These are phyloP conservation scores for Macroramphosus scolopax DNA, from an alignment of 2,797 vertebrate genomes.

Conservation along the genomic window DNA sequence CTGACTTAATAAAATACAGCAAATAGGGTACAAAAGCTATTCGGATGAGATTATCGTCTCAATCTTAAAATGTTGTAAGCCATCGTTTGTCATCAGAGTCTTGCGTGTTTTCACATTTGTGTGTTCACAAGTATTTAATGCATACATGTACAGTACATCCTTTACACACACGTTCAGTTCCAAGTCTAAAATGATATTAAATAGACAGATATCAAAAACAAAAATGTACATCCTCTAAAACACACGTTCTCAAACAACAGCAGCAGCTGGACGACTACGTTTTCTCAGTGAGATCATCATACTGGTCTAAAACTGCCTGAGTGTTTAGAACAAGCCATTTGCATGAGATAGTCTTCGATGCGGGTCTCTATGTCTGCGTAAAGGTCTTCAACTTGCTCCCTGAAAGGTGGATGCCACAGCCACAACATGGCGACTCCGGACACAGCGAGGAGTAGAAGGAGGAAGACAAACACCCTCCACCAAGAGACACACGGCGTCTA, in stretches of 20 bases:
- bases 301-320: constrained; percentile 74
- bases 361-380: constrained; percentile 64
- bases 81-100: no score
- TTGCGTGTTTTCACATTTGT: constrained; percentile 11
- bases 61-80: no score
- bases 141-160: constrained; percentile 15
- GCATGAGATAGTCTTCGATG: constrained; percentile 71
- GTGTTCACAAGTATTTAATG: constrained; percentile 11
- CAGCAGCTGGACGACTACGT: constrained; percentile 15
- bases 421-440: constrained; percentile 58
- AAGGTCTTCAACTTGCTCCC: constrained; percentile 67
- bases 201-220: constrained; percentile 22
- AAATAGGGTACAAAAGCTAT: no score
- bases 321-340: constrained; percentile 62
- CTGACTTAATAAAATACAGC: no score
- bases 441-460: constrained; percentile 58
- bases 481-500: constrained; percentile 62
- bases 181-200: constrained; percentile 16
- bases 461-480: constrained; percentile 51
- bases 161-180: constrained; percentile 21
- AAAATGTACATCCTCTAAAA: constrained; percentile 2
- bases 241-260: constrained; percentile 7
- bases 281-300: constrained; percentile 57
- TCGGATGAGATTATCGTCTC: constrained; percentile 6
- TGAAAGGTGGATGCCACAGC: constrained; percentile 74